Conservation (phyloP, 2,888 invertebrate genomes). For the Stenolophus ochropezus region DNA sequence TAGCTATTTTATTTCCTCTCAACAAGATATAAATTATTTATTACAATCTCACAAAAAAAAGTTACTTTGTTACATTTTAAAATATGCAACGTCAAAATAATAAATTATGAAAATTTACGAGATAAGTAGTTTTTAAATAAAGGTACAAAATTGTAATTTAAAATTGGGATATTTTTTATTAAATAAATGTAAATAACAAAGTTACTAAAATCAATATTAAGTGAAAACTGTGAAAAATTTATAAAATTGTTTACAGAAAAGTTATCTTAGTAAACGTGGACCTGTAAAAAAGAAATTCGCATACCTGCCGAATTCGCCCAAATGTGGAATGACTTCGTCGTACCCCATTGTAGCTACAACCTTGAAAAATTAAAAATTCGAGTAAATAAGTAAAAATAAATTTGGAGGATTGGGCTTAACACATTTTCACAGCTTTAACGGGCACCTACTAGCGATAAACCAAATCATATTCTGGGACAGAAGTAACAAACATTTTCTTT, state of each 20-base stretch:
- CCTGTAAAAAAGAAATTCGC: not conserved
- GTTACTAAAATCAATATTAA: too few species aligned
- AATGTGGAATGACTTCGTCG: constrained; percentile 80
- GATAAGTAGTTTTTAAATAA: too few species aligned
- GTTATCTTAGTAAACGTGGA: not conserved
- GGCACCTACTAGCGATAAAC: not conserved
- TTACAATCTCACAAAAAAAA: too few species aligned
- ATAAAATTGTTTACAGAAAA: too few species aligned
- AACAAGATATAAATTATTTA: not conserved
- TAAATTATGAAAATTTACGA: too few species aligned
- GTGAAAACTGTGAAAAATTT: too few species aligned
- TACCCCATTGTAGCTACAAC: constrained; percentile 76
- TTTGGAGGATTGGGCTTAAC: not conserved
- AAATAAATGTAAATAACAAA: too few species aligned
- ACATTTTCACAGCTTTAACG: not conserved
- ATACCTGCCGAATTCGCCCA: constrained; percentile 81
- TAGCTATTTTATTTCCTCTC: not conserved
- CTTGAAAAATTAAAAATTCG: constrained; percentile 3
- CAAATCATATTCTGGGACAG: not conserved
- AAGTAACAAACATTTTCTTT: constrained; percentile 14
- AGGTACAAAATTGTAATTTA: too few species aligned
- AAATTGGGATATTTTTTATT: too few species aligned
- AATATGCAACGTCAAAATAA: too few species aligned
- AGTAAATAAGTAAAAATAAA: not conserved
- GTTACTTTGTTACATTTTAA: too few species aligned